Base-by-base conservation (phyloP, 2,888 invertebrate genomes). In the Coecobrya sp. region DNA sequence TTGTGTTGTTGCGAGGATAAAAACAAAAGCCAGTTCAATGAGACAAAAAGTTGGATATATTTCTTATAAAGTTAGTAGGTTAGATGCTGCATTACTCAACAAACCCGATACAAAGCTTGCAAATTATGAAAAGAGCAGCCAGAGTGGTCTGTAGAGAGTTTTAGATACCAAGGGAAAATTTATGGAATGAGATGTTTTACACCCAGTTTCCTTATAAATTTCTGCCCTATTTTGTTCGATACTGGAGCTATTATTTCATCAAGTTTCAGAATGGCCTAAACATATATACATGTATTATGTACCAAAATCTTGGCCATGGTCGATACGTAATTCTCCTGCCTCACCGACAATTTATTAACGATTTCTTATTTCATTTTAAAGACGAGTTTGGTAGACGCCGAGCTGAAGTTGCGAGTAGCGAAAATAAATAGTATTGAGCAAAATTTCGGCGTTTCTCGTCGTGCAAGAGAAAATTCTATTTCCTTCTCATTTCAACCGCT, bases 151-250 rank as follows among this genome's bases (percentile, higher is more conserved):
- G n/a, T 7, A 19, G 55, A 5, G 65, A 65, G 25, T 59, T 65
- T 65, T n/a, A 70, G n/a, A 70, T n/a, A n/a, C 36, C 30, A n/a
- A n/a, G 36, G 36, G 70, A 36, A 30, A 70, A 36, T 70, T 70
- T 65, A 65, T 65, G 65, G 36, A 70, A 70, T n/a, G 19, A 36
- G 16, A 36, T 70, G 36, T 0, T 70, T 70, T 70, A 36, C 70
- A 36, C 70, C 36, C 70, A 16, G 70, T 70, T 70, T 65, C 49
- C 49, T 1, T 13, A 49, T 49, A 49, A 49, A 10, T 10, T 49
- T 3, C 16, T 2, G 7, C n/a, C 1, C n/a, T 55, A 19, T 55
- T 19, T 55, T 55, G 5, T 55, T 19, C 55, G 16, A 49, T 10
- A 49, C 1, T 49, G 11, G 10, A 13, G 1, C 3, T 49, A 49